Base-by-base conservation (phyloP, 2,113 vertebrate species). In the Dasyornis broadbenti region DNA sequence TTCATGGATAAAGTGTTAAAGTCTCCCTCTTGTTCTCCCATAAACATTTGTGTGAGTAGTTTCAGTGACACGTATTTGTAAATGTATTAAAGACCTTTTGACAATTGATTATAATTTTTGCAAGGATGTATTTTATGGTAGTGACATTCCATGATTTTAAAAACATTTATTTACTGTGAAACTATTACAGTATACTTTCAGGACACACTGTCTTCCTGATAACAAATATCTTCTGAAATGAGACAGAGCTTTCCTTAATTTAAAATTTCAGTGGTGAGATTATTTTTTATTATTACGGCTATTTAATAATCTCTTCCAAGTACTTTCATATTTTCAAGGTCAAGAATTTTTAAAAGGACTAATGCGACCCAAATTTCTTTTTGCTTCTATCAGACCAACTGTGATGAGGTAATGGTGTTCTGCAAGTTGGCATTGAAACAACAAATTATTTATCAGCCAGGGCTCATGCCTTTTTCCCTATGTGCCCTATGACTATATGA, bases 131-230 rank as follows among this genome's bases (percentile, higher is more conserved):
- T 91, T 91, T 87, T 80, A 64, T 68, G 30, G 17, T 92, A 68
- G 70, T 76, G 31, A 78, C 52, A 65, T 86, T 85, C 76, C 50
- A 65, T 54, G 37, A 15, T 37, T 95, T 88, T 90, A 63, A 75
- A 95, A 95, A 39, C 85, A 81, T 94, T 83, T 95, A 69, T 96
- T 95, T 93, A 81, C 82, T 60, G 52, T 68, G 71, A 66, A 90
- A 64, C 60, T 63, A 8, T 66, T 49, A 33, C 63, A 71, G 15
- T 66, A 14, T 61, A 37, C n/a, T 82, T 91, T 66, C 59, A 76
- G 53, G 45, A 80, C 21, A 73, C 33, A 4, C 27, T 28, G 26
- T 56, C 76, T 83, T 90, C 82, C 52, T 85, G 52, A 24, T 88
- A 77, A 86, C 50, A 92, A 92, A 82, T 90, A 20, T 60, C 68